phyloP scores from a whole-genome alignment of 2,797 vertebrate genomes.

The Melopsittacus undulatus region DNA sequence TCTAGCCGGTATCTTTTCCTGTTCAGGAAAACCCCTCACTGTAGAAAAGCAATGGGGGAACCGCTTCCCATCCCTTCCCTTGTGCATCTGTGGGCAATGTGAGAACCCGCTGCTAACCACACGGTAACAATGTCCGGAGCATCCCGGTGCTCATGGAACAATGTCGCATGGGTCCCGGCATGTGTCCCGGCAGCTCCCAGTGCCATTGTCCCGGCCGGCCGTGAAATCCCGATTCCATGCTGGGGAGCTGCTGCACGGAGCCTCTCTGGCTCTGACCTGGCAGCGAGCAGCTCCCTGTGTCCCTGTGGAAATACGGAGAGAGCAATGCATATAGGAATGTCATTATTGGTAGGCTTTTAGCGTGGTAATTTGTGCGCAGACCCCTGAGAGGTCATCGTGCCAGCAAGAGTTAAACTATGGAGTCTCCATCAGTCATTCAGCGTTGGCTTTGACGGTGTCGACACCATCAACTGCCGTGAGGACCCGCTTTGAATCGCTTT shows the following conservation, averaged over 20 bases:
- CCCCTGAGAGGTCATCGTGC: neutral
- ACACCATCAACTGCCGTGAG: neutral
- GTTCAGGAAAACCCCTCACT: neutral
- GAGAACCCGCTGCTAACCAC: neutral
- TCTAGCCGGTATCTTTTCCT: neutral
- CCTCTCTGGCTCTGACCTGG: neutral
- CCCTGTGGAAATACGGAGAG: neutral
- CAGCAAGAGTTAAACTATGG: neutral
- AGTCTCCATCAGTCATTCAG: neutral
- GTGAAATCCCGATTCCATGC: conserved; percentile 31
- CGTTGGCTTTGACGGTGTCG: neutral
- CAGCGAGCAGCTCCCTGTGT: conserved; percentile 11
- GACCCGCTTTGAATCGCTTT: conserved; percentile 3
- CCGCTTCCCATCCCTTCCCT: neutral
- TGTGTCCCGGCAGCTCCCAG: conserved; percentile 25
- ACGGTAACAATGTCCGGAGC: conserved; percentile 25
- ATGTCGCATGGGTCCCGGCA: neutral
- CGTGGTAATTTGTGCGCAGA: neutral
- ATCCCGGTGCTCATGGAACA: neutral
- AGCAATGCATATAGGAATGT: conserved; percentile 51
- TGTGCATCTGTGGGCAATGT: neutral
- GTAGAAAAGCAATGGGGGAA: neutral
- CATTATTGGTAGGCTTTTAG: conserved; percentile 33
- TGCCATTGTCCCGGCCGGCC: neutral
- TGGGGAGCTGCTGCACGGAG: neutral